Conservation (phyloP, 2,797 vertebrate genomes). For the Todus mexicanus region DNA sequence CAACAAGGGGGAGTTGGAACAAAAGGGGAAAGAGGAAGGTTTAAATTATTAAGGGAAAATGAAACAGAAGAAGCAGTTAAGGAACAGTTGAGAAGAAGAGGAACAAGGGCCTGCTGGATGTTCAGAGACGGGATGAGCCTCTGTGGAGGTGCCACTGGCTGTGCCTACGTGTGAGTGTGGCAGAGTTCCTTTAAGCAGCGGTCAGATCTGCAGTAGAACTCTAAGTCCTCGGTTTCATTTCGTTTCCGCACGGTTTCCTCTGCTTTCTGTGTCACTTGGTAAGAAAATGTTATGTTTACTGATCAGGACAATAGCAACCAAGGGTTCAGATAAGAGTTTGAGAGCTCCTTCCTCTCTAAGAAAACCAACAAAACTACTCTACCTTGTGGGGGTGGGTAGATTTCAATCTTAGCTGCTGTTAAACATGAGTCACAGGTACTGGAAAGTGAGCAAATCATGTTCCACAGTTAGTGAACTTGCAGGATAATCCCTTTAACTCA, state of each 20-base stretch:
- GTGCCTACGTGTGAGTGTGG: background rate
- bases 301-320: background rate
- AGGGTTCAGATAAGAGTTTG: rapidly evolving
- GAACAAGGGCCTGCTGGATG: background rate
- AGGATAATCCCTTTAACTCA: background rate
- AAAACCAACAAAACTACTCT: background rate
- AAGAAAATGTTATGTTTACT: background rate
- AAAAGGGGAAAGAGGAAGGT: background rate
- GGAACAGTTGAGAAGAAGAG: background rate
- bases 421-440: background rate
- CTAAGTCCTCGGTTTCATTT: background rate
- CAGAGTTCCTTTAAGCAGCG: background rate
- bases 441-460: background rate
- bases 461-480: background rate
- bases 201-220: background rate
- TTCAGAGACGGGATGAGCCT: background rate
- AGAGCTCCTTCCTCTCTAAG: background rate
- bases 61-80: background rate
- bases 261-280: background rate
- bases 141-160: background rate
- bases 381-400: background rate
- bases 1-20: background rate
- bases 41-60: background rate
- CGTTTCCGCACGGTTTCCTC: background rate
- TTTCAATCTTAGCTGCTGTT: background rate